Evolutionary conservation across 1,140 invertebrate species (phyloP), one percentile per base, ranked within the genome.

Genomic region (Eciton burchellii): DNA sequence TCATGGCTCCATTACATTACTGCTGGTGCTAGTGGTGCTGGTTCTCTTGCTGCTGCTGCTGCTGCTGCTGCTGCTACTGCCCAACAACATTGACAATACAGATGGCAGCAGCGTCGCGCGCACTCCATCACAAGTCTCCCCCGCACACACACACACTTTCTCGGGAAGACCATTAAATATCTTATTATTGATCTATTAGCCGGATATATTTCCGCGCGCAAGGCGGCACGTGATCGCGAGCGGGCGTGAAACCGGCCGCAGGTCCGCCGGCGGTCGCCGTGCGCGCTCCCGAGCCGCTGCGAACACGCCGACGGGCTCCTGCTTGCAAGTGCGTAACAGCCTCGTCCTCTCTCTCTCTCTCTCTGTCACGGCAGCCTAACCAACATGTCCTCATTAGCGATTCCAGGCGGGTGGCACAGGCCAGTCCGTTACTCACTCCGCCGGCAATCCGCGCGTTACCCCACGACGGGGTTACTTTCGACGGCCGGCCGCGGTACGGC

Each of bases 41-140:
- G n/a, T n/a, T n/a, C n/a, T n/a, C n/a, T n/a, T n/a, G 74, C 66
- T 88, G 76, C 92, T 92, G 92, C 91, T 91, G 89, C 88, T 91
- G 81, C 88, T 91, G 89, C 81, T 90, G 89, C 76, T 87, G 83
- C 84, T 89, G 87, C 83, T 89, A 88, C 92, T 92, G 92, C 92
- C 93, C 93, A 95, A 95, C 95, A 95, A 95, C 95, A 96, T 95
- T 96, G 95, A 96, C 95, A 96, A 95, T 95, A 94, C 94, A 96
- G 95, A 94, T 95, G 95, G 95, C 95, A 94, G 92, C 94, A 94
- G 92, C 73, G 73, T 86, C 82, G 88, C 57, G 70, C 65, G 82
- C 85, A 86, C 84, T 85, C 84, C 77, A 73, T 65, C 81, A 84
- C 86, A 84, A 54, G 86, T 88, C 84, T 88, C 77, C 81, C 85